Conservation (phyloP, 2,797 vertebrate species). For the Pantherophis alleghaniensis region DNA sequence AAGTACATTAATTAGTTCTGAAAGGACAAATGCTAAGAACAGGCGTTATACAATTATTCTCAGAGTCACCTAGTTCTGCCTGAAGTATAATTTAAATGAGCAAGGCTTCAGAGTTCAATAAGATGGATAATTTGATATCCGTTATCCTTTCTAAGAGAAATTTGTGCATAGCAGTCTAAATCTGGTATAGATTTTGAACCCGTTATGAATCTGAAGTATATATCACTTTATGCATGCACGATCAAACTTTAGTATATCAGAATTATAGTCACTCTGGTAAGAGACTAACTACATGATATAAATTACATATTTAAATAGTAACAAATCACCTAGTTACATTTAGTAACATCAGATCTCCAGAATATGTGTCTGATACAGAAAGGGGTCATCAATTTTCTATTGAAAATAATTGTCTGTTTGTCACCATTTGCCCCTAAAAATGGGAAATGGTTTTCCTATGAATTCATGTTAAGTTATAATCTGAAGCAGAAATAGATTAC, state of each 20-base stretch:
- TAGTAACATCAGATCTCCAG: background rate
- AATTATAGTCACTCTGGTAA: background rate
- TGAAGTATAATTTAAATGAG: conserved; percentile 3
- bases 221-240: background rate
- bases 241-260: background rate
- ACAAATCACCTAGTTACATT: background rate
- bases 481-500: background rate
- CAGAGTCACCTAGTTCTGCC: background rate
- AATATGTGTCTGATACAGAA: background rate
- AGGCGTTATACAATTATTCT: conserved; percentile 2
- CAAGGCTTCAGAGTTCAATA: conserved; percentile 9
- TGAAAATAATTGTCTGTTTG: background rate
- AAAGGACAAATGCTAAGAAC: conserved; percentile 6
- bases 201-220: background rate
- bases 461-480: background rate
- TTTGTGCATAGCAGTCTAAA: background rate
- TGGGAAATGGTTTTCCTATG: background rate
- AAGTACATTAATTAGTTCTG: conserved; percentile 18
- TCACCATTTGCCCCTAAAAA: background rate
- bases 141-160: background rate
- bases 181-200: background rate
- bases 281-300: background rate
- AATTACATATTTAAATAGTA: background rate
- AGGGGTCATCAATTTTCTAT: background rate
- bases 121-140: background rate